These are phyloP conservation scores for Sycophaga agraensis DNA, from an alignment of 1,140 invertebrate species.

Conservation along the genomic window DNA sequence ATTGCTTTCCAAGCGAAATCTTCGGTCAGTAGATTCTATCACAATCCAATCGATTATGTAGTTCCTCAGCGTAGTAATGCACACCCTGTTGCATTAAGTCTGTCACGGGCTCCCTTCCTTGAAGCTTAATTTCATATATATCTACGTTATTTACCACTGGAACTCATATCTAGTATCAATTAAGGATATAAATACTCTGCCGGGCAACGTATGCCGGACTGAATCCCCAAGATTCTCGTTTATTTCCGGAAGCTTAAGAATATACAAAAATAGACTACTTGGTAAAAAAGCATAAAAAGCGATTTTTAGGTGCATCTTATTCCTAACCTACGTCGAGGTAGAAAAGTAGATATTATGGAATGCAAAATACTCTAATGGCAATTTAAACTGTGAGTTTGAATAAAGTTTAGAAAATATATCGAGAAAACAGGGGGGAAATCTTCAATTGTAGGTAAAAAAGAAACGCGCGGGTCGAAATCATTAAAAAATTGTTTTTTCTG, in stretches of 20 bases:
- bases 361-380: too few species aligned
- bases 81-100: neutral
- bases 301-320: too few species aligned
- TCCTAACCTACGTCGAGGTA: too few species aligned
- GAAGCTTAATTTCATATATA: too few species aligned
- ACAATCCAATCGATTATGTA: constrained; percentile 16
- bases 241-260: neutral
- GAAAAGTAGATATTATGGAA: too few species aligned
- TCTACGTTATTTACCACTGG: neutral
- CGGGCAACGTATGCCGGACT: neutral
- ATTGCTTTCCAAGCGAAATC: neutral
- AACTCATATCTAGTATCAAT: neutral
- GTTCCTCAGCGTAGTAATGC: constrained; percentile 6
- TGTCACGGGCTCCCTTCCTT: constrained; percentile 6
- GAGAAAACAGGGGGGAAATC: too few species aligned
- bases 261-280: constrained; percentile 15
- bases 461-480: too few species aligned
- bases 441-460: too few species aligned
- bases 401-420: too few species aligned
- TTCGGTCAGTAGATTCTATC: constrained; percentile 6
- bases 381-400: too few species aligned
- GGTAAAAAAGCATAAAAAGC: too few species aligned
- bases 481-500: too few species aligned
- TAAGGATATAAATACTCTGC: constrained; percentile 19
- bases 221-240: constrained; percentile 4